phyloP scores from a whole-genome alignment of 1,140 invertebrate genomes.

The Calephelis virginiensis region DNA sequence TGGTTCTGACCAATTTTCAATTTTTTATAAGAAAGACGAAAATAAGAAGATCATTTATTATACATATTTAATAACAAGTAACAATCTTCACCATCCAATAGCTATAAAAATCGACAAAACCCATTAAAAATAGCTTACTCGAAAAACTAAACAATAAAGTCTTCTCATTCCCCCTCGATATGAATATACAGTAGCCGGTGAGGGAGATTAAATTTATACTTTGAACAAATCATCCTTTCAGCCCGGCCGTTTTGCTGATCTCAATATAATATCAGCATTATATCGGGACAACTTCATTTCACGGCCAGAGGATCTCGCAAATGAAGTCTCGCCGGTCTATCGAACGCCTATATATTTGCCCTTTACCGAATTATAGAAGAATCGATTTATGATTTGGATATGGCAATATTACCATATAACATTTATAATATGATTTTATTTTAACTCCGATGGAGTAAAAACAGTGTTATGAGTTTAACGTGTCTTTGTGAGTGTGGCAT shows the following conservation, averaged over 20 bases:
- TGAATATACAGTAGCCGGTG: slow-evolving; percentile 14
- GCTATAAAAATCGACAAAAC: no score
- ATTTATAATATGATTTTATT: no score
- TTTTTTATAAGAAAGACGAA: no score
- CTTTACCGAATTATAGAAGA: neutral
- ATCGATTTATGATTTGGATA: slow-evolving; percentile 33
- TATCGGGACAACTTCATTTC: slow-evolving; percentile 68
- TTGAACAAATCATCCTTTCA: slow-evolving; percentile 26
- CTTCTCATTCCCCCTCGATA: slow-evolving; percentile 3
- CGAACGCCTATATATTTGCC: slow-evolving; percentile 20
- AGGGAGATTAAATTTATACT: slow-evolving; percentile 33
- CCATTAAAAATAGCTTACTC: no score
- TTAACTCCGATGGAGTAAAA: neutral
- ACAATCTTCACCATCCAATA: no score
- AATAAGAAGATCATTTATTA: no score
- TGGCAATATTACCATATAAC: slow-evolving; percentile 20
- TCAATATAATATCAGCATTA: slow-evolving; percentile 47
- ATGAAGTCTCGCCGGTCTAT: slow-evolving; percentile 68
- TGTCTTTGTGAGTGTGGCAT: neutral
- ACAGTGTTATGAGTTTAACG: neutral
- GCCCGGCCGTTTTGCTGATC: slow-evolving; percentile 33
- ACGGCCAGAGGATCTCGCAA: slow-evolving; percentile 68
- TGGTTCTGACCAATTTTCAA: no score
- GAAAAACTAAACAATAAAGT: slow-evolving; percentile 3
- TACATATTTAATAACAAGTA: no score